Evolutionary conservation across 2,113 vertebrate species (phyloP).

Genomic region (Dipodomys ordii): DNA sequence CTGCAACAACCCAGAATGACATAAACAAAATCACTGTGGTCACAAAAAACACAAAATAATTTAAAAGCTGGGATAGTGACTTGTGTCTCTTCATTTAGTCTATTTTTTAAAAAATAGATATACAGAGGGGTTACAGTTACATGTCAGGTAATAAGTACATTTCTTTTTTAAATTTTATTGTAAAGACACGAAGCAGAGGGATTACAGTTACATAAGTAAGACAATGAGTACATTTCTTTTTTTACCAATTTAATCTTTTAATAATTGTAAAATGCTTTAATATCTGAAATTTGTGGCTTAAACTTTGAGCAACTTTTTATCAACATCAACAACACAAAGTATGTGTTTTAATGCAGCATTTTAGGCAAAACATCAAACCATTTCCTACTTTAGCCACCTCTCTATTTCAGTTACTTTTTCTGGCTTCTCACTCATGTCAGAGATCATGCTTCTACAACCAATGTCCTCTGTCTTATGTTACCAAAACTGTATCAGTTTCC

Average conservation of each 20-base stretch:
- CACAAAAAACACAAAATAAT: background rate
- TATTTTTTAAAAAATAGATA: no score
- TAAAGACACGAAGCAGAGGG: no score
- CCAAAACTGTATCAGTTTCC: background rate
- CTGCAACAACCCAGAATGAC: background rate
- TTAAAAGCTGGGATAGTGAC: background rate
- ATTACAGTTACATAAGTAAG: no score
- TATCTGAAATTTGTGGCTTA: background rate
- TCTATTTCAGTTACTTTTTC: background rate
- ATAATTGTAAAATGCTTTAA: conserved; percentile 1
- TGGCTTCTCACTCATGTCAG: background rate
- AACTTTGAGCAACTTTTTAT: background rate
- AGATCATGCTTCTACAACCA: no score
- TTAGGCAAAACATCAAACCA: background rate
- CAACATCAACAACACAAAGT: background rate
- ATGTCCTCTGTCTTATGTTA: background rate
- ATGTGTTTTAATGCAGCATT: background rate
- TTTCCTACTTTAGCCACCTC: background rate
- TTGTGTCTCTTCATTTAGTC: no score
- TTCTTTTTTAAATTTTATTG: no score
- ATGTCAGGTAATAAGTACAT: no score
- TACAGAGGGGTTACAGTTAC: no score
- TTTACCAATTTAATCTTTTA: background rate
- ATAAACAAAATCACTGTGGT: background rate
- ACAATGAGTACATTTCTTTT: no score